Evolutionary conservation across 2,113 vertebrate species (phyloP).

Genomic region (Dasyurus viverrinus): DNA sequence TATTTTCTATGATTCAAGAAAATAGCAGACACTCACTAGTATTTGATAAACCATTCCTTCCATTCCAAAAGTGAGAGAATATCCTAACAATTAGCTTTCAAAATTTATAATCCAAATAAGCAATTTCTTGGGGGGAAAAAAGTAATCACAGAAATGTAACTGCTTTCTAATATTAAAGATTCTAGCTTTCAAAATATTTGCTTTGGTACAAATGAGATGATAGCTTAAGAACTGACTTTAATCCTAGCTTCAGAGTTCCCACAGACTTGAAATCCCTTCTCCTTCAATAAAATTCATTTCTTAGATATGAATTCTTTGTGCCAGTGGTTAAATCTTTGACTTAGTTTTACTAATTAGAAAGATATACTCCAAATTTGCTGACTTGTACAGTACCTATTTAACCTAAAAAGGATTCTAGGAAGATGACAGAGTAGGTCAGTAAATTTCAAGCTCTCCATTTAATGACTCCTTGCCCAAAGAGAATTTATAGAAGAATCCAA

Average conservation of each 20-base stretch:
- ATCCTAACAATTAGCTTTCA: not conserved
- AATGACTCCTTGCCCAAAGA: no score
- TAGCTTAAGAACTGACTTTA: not conserved
- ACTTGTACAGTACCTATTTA: not conserved
- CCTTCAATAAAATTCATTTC: not conserved
- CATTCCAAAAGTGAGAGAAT: not conserved
- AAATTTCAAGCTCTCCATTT: no score
- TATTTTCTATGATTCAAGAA: not conserved
- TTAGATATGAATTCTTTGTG: not conserved
- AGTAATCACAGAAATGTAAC: not conserved
- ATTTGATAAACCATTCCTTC: not conserved
- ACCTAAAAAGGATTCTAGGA: not conserved
- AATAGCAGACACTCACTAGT: not conserved
- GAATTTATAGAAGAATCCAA: no score
- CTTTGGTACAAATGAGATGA: not conserved
- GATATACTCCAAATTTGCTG: not conserved
- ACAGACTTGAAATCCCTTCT: not conserved
- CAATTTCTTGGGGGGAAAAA: not conserved
- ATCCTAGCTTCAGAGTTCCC: not conserved
- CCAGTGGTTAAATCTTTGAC: not conserved
- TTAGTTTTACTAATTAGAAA: not conserved
- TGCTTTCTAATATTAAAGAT: not conserved
- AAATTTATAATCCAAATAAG: not conserved
- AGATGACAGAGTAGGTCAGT: no score
- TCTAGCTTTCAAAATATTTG: not conserved